Conservation (phyloP, 2,888 invertebrate species). For the Amiota minor region DNA sequence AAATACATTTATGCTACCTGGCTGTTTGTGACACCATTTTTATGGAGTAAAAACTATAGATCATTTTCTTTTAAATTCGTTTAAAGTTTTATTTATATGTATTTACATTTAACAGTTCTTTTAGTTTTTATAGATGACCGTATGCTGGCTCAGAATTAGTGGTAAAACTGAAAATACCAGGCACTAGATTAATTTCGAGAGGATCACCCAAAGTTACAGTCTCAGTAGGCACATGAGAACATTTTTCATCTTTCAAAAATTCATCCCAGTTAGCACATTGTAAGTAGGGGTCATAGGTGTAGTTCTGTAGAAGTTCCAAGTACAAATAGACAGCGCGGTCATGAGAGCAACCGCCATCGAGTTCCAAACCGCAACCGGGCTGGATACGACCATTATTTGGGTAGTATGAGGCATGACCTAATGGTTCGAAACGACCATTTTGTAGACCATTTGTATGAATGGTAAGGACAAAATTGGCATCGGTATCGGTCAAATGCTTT, state of each 20-base stretch:
- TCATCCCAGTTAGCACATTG: conserved; percentile 40
- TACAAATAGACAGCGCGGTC: conserved; percentile 68
- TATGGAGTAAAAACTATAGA: too few species aligned
- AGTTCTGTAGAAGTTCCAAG: conserved; percentile 68
- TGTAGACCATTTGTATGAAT: conserved; percentile 59
- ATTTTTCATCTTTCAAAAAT: conserved; percentile 36
- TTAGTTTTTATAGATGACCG: not conserved
- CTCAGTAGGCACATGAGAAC: not conserved
- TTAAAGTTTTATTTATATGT: too few species aligned
- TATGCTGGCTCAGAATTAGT: conserved; percentile 37
- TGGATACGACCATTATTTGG: conserved; percentile 75
- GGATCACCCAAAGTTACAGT: conserved; percentile 49
- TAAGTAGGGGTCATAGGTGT: conserved; percentile 45
- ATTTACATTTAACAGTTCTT: too few species aligned
- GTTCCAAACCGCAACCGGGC: conserved; percentile 71
- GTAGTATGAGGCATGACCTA: conserved; percentile 74
- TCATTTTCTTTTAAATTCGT: too few species aligned
- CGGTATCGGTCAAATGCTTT: conserved; percentile 47
- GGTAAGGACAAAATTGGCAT: conserved; percentile 60
- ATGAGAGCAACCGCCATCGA: conserved; percentile 71
- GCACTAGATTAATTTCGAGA: conserved; percentile 28
- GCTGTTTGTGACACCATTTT: too few species aligned
- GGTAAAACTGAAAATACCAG: conserved; percentile 47
- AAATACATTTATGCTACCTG: too few species aligned
- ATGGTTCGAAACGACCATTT: conserved; percentile 53